phyloP scores from a whole-genome alignment of 2,888 invertebrate species.

The Sturmia bella region DNA sequence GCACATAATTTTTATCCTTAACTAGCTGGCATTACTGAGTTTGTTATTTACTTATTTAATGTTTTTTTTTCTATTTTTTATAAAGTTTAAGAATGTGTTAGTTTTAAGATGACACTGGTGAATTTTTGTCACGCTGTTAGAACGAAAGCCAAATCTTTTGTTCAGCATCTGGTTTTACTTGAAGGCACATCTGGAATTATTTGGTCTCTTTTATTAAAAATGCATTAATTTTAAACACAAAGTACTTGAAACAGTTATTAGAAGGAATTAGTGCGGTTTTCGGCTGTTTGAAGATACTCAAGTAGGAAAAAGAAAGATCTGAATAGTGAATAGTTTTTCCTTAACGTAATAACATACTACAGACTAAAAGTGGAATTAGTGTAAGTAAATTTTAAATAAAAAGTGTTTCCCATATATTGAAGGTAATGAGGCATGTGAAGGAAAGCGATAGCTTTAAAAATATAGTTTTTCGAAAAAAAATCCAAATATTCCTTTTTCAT shows the following conservation, averaged over 20 bases:
- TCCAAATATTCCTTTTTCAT: too few relatives aligned
- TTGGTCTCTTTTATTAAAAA: too few relatives aligned
- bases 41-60: neutral
- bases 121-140: constrained; percentile 23
- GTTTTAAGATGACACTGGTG: constrained; percentile 19
- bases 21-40: constrained; percentile 7
- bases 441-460: too few relatives aligned
- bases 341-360: too few relatives aligned
- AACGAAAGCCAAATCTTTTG: neutral
- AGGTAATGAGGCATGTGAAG: too few relatives aligned
- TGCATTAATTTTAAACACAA: neutral
- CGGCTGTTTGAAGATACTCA: too few relatives aligned
- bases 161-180: constrained; percentile 45
- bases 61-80: neutral
- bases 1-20: constrained; percentile 19
- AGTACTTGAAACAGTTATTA: constrained; percentile 5
- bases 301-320: too few relatives aligned
- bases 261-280: neutral
- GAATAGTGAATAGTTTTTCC: too few relatives aligned
- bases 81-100: neutral
- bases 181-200: constrained; percentile 19
- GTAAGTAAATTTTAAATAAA: too few relatives aligned
- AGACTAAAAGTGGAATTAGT: too few relatives aligned
- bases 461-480: too few relatives aligned
- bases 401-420: too few relatives aligned